Evolutionary conservation across 2,888 invertebrate species (phyloP).

Genomic region (Tethea ocularis): DNA sequence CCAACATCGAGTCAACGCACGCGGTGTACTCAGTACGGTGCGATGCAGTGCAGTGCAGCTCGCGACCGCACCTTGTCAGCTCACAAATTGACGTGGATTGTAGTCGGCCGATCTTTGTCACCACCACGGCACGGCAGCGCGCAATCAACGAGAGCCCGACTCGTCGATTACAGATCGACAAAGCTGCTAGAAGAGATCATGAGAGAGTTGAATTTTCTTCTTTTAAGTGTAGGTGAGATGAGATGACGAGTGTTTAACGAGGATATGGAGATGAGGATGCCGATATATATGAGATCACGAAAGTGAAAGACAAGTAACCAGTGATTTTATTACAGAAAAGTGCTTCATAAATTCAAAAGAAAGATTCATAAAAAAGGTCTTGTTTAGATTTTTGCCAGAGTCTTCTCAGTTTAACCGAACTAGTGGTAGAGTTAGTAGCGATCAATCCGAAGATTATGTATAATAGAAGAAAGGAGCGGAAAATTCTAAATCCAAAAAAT

Average conservation of each 20-base stretch:
- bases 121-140: conserved; percentile 26
- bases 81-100: conserved; percentile 78
- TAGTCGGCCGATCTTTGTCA: conserved; percentile 74
- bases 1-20: not conserved
- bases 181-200: conserved; percentile 12
- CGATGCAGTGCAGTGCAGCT: conserved; percentile 31
- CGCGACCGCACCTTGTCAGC: conserved; percentile 77
- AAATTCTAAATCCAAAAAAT: too few species aligned
- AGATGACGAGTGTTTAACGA: not conserved
- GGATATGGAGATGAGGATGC: too few species aligned
- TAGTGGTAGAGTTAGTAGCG: too few species aligned
- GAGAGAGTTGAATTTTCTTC: not conserved
- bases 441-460: too few species aligned
- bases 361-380: too few species aligned
- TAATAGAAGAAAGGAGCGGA: too few species aligned
- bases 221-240: not conserved
- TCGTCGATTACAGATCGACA: conserved; percentile 1
- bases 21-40: not conserved
- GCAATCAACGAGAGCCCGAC: conserved; percentile 11
- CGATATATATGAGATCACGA: too few species aligned
- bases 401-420: too few species aligned
- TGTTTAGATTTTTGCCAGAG: too few species aligned
- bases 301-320: too few species aligned
- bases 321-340: too few species aligned
- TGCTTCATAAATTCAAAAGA: too few species aligned